Evolutionary conservation across 2,113 vertebrate genomes (phyloP), one percentile per base, ranked within the genome.

Genomic region (Myxocyprinus asiaticus): DNA sequence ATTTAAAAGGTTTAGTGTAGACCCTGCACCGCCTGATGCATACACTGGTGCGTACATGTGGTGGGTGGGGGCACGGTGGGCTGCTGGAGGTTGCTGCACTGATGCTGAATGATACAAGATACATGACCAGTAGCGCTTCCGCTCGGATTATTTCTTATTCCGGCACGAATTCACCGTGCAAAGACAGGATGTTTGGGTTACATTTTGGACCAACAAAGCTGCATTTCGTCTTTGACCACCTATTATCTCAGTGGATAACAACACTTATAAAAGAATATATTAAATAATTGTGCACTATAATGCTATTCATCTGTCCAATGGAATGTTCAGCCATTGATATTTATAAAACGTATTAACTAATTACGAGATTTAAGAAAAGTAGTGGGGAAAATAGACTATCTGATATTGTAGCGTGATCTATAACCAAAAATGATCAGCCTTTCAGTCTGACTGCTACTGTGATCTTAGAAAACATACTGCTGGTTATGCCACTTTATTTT

Each of bases 21-120:
- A 33, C 22, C 22, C 1, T 33, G 22, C 22, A 33, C 22, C 22
- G 22, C 22, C 22, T 33, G 22, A 33, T 33, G 22, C 22, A 33
- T 33, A 33, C 22, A 33, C 22, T 33, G 22, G 22, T 90, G 87
- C 86, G 88, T 88, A 90, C 90, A 89, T 90, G 91, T 91, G 90
- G 90, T 89, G 90, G 88, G 88, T 89, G 83, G 82, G 84, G 85
- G 84, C 84, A 84, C 84, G 77, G 17, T 73, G 56, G 70, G 65
- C 48, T 74, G 45, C 88, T 90, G 87, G 45, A 86, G 88, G 89
- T 89, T 87, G 84, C 86, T 80, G 85, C 77, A 80, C 71, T 67
- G 87, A 84, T 77, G 87, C 83, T 86, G 85, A 77, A 82, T 73
- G 61, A 73, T 47, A 22, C 43, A 17, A 53, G 53, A 56, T 79